phyloP scores from a whole-genome alignment of 2,888 invertebrate species.

The Alsophila aescularia region DNA sequence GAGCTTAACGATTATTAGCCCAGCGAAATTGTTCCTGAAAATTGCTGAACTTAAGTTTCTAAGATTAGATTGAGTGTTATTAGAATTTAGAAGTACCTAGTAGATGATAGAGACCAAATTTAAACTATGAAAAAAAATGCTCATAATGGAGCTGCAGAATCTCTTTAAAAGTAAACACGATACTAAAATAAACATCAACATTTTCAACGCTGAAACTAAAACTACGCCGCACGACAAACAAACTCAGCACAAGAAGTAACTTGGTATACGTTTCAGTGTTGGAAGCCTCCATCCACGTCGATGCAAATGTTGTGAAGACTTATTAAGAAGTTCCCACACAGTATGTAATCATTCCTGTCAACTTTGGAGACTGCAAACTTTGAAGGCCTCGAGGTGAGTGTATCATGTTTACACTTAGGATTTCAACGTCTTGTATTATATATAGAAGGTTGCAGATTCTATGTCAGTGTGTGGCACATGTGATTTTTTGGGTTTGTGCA shows the following conservation, averaged over 20 bases:
- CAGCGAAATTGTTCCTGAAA: constrained; percentile 25
- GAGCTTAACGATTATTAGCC: constrained; percentile 34
- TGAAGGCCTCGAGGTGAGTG: constrained; percentile 44
- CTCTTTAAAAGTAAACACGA: constrained; percentile 2
- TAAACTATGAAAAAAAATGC: too few species aligned
- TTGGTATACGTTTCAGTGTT: constrained; percentile 64
- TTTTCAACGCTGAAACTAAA: constrained; percentile 35
- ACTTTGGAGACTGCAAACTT: constrained; percentile 57
- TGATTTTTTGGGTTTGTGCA: constrained; percentile 47
- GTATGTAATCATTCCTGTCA: constrained; percentile 74
- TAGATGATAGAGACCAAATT: too few species aligned
- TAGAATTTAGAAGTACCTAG: too few species aligned
- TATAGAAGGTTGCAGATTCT: constrained; percentile 34
- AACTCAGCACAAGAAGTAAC: constrained; percentile 51
- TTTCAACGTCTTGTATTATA: constrained; percentile 35
- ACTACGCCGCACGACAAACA: constrained; percentile 42
- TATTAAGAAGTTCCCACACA: constrained; percentile 76
- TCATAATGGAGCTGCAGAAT: background rate
- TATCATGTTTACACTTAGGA: constrained; percentile 44
- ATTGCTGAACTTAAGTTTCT: constrained; percentile 17
- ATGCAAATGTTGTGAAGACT: constrained; percentile 78
- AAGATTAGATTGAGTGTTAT: constrained; percentile 2
- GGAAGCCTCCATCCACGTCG: constrained; percentile 46
- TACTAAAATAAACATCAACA: constrained; percentile 19
- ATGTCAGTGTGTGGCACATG: constrained; percentile 40